Evolutionary conservation across 2,888 invertebrate species (phyloP), one percentile per base, ranked within the genome.

Genomic region (Linhomoeus sp.): DNA sequence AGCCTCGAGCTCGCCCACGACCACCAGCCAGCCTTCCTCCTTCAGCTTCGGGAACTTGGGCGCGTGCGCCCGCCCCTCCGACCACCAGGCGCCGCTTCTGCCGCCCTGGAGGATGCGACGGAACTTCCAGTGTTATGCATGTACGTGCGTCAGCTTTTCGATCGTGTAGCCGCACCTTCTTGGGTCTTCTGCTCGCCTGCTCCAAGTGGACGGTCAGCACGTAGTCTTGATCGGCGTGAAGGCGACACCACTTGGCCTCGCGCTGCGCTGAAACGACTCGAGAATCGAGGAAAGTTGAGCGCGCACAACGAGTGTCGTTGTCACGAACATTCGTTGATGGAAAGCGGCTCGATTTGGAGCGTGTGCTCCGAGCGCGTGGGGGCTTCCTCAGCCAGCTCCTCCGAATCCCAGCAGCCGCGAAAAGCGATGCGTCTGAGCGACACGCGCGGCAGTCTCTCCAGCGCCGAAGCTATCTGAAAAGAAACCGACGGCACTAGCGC

Each of bases 21-120:
- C 75, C 1, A 88, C 63, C 67, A 92, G 80, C 94, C 94, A 97
- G 47, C 87, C 84, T 65, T 92, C 92, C 62, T 83, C 84, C 70
- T 92, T 94, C 36, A 79, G 78, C 65, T 90, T 88, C 1, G 85
- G 79, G 71, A 86, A 94, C 51, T 78, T 76, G 0, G 84, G 81
- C 50, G 84, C 79, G 51, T 78, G 70, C n/a, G 80, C 81, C 56
- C 71, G 70, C 26, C 74, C 74, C 58, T 66, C 63, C 43, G 45
- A 51, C 59, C 63, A 62, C 54, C 20, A 58, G 52, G 37, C 12
- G 29, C 29, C 29, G 29, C 29, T 5, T 29, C 29, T n/a, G n/a
- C n/a, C n/a, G n/a, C n/a, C n/a, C n/a, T n/a, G n/a, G n/a, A n/a
- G 38, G 38, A 12, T 42, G 42, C 14, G 17, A 17, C 17, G 40